phyloP scores from a whole-genome alignment of 1,140 invertebrate genomes.

The Aleiodes sp. region DNA sequence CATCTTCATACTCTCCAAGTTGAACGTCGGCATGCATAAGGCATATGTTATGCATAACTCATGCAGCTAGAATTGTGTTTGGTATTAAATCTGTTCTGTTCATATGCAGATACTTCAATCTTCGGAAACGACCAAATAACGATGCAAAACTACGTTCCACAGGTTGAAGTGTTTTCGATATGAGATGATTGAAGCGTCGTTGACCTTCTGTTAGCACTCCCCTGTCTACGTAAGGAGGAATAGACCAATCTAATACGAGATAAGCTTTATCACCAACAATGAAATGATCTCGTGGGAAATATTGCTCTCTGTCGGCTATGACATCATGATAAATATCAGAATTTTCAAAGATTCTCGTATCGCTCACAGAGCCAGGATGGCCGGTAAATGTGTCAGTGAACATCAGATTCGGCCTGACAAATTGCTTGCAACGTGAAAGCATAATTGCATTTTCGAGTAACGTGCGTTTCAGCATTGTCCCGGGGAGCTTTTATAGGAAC shows the following conservation, averaged over 20 bases:
- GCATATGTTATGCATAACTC: conserved; percentile 20
- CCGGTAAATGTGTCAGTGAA: conserved; percentile 14
- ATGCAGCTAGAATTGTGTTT: not conserved
- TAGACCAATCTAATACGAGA: not conserved
- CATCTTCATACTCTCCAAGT: not conserved
- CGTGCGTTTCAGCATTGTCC: not conserved
- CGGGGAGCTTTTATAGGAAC: conserved; percentile 24
- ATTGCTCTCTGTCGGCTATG: not conserved
- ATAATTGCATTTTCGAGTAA: not conserved
- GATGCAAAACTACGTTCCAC: not conserved
- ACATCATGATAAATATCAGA: conserved; percentile 1
- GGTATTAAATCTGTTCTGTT: conserved; percentile 13
- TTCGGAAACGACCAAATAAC: not conserved
- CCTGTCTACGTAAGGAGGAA: not conserved
- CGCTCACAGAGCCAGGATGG: conserved; percentile 6
- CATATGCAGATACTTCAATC: conserved; percentile 19
- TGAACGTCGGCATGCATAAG: not conserved
- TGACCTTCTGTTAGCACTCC: not conserved
- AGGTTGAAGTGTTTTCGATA: not conserved
- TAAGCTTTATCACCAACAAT: conserved; percentile 18
- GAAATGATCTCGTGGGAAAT: not conserved
- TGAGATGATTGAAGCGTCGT: not conserved
- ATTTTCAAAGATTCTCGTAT: conserved; percentile 17
- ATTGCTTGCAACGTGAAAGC: conserved; percentile 4
- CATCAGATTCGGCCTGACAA: not conserved